Evolutionary conservation across 1,140 invertebrate genomes (phyloP).

Genomic region (Calephelis nemesis): DNA sequence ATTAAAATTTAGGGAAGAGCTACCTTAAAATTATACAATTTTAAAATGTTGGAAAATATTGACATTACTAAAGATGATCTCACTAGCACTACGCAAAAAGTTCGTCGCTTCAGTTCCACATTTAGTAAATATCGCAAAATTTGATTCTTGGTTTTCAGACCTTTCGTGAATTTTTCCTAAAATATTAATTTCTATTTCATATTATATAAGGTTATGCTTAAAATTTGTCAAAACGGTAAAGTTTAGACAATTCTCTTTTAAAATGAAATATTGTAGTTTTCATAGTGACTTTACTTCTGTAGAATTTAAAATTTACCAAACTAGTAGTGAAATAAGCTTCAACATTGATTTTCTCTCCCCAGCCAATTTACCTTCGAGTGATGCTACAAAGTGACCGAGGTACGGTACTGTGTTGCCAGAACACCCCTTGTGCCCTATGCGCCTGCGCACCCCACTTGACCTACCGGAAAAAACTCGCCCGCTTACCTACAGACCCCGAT

Average conservation of each 20-base stretch:
- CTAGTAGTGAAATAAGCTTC: conserved; percentile 15
- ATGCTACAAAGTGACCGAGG: conserved; percentile 86
- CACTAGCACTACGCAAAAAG: too few species aligned
- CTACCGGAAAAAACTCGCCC: conserved; percentile 57
- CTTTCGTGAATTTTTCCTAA: too few species aligned
- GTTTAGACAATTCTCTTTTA: neutral
- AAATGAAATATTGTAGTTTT: neutral
- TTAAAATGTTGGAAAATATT: too few species aligned
- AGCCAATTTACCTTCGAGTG: conserved; percentile 90
- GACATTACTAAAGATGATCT: too few species aligned
- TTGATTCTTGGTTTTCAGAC: too few species aligned
- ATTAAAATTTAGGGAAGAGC: too few species aligned
- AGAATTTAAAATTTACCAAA: neutral
- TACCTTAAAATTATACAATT: too few species aligned
- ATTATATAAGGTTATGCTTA: neutral
- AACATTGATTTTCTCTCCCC: conserved; percentile 64
- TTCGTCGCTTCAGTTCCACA: too few species aligned
- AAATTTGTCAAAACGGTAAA: neutral
- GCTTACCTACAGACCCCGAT: conserved; percentile 59
- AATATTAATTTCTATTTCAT: too few species aligned
- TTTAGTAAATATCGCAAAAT: too few species aligned
- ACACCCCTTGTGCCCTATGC: conserved; percentile 49
- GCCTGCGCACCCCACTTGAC: conserved; percentile 44
- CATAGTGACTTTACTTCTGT: neutral
- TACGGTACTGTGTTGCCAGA: conserved; percentile 85